A percentile compares a stretch with the other conserved stretches of the same genome.
Evolutionary conservation across 2,113 vertebrate genomes (phyloP).

Genomic region (Tautogolabrus adspersus): DNA sequence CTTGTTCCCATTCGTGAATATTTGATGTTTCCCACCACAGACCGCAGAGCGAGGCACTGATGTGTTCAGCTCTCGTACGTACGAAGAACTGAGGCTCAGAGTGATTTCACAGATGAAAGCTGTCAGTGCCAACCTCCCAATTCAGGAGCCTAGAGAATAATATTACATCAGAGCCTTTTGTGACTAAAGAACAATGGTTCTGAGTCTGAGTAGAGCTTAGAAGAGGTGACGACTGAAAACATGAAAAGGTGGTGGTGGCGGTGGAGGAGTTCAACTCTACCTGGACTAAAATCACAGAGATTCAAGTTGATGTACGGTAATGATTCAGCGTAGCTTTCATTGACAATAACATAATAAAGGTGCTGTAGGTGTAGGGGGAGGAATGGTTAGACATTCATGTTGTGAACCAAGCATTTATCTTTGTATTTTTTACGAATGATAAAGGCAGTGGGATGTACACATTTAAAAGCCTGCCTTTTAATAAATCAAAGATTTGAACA

Average conservation of each 20-base stretch:
- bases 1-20: slow-evolving; percentile 44
- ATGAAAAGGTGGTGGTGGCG: neutral
- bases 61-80: slow-evolving; percentile 42
- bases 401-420: neutral
- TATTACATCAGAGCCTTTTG: slow-evolving; percentile 65
- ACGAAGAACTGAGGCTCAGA: slow-evolving; percentile 48
- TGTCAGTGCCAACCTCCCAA: slow-evolving; percentile 46
- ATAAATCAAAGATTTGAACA: too few species aligned
- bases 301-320: slow-evolving; percentile 22
- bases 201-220: slow-evolving; percentile 33
- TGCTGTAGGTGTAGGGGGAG: slow-evolving; percentile 10
- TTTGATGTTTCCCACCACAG: slow-evolving; percentile 61
- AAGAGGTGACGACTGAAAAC: slow-evolving; percentile 52
- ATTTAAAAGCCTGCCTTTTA: neutral
- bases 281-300: slow-evolving; percentile 20
- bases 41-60: slow-evolving; percentile 29
- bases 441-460: neutral
- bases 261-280: slow-evolving; percentile 20
- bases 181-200: slow-evolving; percentile 58
- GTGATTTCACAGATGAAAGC: slow-evolving; percentile 69
- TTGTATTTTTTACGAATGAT: neutral
- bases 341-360: neutral
- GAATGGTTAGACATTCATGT: slow-evolving; percentile 3
- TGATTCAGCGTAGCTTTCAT: slow-evolving; percentile 14
- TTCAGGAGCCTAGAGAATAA: slow-evolving; percentile 49